Percentiles rank a stretch among this genome's conserved stretches.
These are phyloP conservation scores for Drosophila parthenogenetica DNA, from an alignment of 2,888 invertebrate species.

Conservation along the genomic window DNA sequence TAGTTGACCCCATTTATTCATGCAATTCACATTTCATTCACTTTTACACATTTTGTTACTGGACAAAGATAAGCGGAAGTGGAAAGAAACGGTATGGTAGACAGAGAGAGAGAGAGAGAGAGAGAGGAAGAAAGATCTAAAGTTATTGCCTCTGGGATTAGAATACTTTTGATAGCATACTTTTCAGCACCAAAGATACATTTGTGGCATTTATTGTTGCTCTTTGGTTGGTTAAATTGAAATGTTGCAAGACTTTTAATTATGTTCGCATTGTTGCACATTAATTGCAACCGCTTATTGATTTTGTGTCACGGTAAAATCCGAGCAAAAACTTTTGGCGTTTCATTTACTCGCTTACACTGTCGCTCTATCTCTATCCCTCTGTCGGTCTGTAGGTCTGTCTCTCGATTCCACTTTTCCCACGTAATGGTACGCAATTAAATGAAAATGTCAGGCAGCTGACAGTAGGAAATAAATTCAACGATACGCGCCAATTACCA, in stretches of 20 bases:
- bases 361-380: neutral
- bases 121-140: neutral
- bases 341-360: conserved; percentile 6
- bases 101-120: neutral
- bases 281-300: conserved; percentile 52
- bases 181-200: conserved; percentile 13
- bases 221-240: conserved; percentile 15
- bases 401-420: conserved; percentile 11
- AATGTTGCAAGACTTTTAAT: conserved; percentile 21
- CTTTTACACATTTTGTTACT: conserved; percentile 25
- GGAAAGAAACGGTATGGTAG: neutral
- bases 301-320: conserved; percentile 48
- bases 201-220: conserved; percentile 1
- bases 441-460: conserved; percentile 64
- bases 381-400: neutral
- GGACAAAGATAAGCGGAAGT: neutral
- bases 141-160: conserved; percentile 9
- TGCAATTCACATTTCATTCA: conserved; percentile 21
- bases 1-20: conserved; percentile 17
- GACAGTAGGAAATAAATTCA: conserved; percentile 63
- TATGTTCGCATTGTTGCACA: conserved; percentile 44
- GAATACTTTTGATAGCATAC: conserved; percentile 17
- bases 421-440: conserved; percentile 52
- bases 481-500: conserved; percentile 69
- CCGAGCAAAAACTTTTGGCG: conserved; percentile 40